A percentile compares a stretch with the other conserved stretches of the same genome.
These are phyloP conservation scores for Chiropotes sagulatus DNA, from an alignment of 2,797 vertebrate genomes.

Conservation along the genomic window DNA sequence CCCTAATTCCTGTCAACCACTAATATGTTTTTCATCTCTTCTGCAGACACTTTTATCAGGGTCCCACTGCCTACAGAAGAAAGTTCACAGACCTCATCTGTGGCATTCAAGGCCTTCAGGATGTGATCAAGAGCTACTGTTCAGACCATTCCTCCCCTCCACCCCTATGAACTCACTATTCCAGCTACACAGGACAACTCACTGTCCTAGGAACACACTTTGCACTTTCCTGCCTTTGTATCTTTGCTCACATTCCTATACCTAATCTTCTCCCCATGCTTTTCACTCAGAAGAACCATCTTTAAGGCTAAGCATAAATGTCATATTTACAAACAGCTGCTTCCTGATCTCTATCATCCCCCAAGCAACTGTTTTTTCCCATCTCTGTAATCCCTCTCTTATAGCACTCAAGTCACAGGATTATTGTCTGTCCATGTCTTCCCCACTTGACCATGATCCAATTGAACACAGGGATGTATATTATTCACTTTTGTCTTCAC, in stretches of 20 bases:
- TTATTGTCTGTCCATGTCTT: neutral
- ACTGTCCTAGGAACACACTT: neutral
- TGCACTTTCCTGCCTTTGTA: neutral
- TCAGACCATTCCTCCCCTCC: neutral
- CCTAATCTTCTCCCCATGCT: neutral
- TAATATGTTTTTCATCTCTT: neutral
- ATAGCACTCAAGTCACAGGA: constrained; percentile 1
- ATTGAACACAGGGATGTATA: neutral
- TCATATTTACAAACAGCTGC: constrained; percentile 32
- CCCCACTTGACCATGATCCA: neutral
- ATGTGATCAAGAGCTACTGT: neutral
- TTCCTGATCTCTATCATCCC: neutral
- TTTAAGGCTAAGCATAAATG: constrained; percentile 23
- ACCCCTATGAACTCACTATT: neutral
- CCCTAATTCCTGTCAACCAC: neutral
- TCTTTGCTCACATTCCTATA: neutral
- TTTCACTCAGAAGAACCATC: constrained; percentile 19
- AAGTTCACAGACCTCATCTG: neutral
- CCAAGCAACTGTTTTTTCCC: neutral
- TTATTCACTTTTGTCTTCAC: constrained; percentile 18
- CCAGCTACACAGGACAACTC: neutral
- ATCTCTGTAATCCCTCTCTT: neutral
- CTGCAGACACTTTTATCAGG: neutral
- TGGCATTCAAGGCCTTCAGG: neutral
- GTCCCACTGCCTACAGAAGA: neutral